Evolutionary conservation across 2,113 vertebrate species (phyloP), one percentile per base, ranked within the genome.

Genomic region (Lophotis ruficrista): DNA sequence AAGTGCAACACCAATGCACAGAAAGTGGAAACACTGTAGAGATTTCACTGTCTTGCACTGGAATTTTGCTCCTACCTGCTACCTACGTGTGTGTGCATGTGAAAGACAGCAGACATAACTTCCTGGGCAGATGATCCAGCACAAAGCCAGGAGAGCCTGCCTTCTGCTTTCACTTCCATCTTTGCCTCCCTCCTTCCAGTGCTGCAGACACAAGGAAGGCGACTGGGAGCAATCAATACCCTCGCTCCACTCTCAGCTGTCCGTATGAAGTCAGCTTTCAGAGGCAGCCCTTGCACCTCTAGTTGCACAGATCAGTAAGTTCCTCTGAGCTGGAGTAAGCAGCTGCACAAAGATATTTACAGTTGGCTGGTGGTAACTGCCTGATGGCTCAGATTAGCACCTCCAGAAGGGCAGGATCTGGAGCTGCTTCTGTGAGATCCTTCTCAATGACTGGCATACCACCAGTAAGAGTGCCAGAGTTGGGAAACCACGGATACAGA

Each of bases 41-140:
- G 41, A 68, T 25, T 38, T 50, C 57, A 61, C 27, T 17, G 20
- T 25, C 24, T 58, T 70, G 51, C 62, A n/a, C 33, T 21, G 51
- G 10, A 66, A 54, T 31, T 38, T 77, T 1, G 2, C 33, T 77
- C 38, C 51, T 65, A 50, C 53, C 60, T 77, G 64, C 33, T 38
- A 7, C 25, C 53, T 56, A n/a, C 18, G 21, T 31, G 30, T 0
- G 3, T 27, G 62, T 25, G 25, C 19, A 70, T 0, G 1, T 53
- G 56, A 53, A 88, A 79, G 33, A 41, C 7, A 28, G n/a, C 1
- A 3, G 50, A 53, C 12, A 62, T 45, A 51, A 27, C 37, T 12
- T 53, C 56, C 12, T 10, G 45, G 38, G 73, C 73, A 80, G 19
- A 84, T 45, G 50, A 84, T 12, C 30, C 69, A 58, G 33, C 66